Conservation (phyloP, 2,113 vertebrate genomes). For the Crotalus helleri region DNA sequence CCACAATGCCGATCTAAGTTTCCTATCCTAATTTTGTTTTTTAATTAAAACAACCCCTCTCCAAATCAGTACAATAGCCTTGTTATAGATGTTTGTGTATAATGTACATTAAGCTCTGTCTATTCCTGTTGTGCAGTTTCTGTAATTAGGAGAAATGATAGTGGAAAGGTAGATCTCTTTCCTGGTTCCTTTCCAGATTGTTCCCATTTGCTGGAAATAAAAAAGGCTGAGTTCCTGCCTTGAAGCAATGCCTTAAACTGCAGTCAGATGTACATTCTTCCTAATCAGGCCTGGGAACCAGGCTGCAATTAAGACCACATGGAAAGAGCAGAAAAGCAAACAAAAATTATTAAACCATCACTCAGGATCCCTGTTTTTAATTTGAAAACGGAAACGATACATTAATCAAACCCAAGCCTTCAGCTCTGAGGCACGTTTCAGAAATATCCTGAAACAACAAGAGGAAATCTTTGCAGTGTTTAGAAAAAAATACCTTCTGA, state of each 20-base stretch:
- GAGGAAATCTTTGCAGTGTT: constrained; percentile 66
- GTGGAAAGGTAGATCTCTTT: constrained; percentile 34
- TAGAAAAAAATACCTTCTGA: constrained; percentile 61
- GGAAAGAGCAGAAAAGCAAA: constrained; percentile 76
- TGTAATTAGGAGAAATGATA: constrained; percentile 52
- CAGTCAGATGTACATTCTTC: constrained; percentile 74
- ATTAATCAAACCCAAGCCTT: constrained; percentile 72
- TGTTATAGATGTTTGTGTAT: neutral
- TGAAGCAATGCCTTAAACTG: constrained; percentile 71
- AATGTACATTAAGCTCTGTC: constrained; percentile 14
- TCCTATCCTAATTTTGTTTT: neutral
- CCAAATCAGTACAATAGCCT: neutral
- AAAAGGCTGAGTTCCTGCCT: constrained; percentile 69
- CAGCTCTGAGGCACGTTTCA: constrained; percentile 63
- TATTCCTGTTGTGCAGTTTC: constrained; percentile 49
- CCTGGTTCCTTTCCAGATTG: constrained; percentile 66
- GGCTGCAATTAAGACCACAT: constrained; percentile 73
- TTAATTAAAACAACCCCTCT: neutral
- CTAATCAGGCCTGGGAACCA: constrained; percentile 73
- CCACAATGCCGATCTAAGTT: neutral
- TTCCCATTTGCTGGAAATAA: constrained; percentile 71
- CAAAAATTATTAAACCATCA: constrained; percentile 75
- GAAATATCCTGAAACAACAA: constrained; percentile 70
- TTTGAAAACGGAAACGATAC: constrained; percentile 78
- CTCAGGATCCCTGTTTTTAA: constrained; percentile 77